Conservation (phyloP, 2,113 vertebrate genomes). For the Rhinolophus sinicus region DNA sequence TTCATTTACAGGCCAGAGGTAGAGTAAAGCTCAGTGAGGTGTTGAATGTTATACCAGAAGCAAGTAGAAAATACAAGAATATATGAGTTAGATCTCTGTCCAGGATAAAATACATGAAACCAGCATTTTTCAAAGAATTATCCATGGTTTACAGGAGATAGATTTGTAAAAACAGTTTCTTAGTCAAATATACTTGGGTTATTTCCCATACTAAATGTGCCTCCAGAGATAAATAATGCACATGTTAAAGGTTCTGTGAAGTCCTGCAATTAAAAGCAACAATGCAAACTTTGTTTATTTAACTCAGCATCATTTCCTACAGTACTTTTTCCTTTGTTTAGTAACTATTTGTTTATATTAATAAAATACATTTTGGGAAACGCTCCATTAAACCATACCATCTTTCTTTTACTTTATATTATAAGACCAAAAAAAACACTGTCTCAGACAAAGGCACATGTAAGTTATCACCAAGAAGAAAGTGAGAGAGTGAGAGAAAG, state of each 20-base stretch:
- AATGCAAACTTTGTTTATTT: neutral
- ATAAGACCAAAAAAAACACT: neutral
- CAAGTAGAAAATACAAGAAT: neutral
- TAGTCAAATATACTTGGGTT: neutral
- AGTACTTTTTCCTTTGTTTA: neutral
- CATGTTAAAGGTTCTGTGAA: neutral
- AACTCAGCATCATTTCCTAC: neutral
- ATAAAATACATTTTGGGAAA: constrained; percentile 10
- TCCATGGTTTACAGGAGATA: neutral
- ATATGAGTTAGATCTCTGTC: neutral
- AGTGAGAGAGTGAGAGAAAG: neutral
- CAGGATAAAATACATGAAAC: neutral
- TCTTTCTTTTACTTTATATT: neutral
- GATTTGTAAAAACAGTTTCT: neutral
- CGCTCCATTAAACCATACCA: neutral
- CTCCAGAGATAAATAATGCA: neutral
- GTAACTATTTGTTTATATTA: neutral
- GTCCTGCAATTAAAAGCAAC: neutral
- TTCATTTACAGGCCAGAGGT: neutral
- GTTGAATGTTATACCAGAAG: neutral
- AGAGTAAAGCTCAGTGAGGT: constrained; percentile 27
- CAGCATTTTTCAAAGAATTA: neutral
- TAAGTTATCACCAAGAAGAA: constrained; percentile 2
- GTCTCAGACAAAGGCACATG: neutral
- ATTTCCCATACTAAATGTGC: neutral